Base-by-base conservation (phyloP, 2,888 invertebrate genomes). In the Dryobotodes eremita region DNA sequence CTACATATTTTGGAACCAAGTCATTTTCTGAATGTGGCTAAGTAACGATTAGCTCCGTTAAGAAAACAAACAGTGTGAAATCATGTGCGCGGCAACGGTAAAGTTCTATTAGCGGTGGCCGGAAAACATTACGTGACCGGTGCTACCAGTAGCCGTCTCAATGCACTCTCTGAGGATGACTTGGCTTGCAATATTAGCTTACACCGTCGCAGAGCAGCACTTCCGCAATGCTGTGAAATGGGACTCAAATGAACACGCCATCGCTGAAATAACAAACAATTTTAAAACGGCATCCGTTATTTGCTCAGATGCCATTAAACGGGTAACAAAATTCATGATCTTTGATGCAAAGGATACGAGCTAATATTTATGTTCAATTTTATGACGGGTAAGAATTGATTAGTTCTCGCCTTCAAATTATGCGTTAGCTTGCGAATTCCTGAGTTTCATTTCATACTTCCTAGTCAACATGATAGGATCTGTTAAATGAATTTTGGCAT, bases 71-170 rank as follows among this genome's bases (percentile, higher is more conserved):
- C 74, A 83, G 71, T 84, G 73, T 68, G 74, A 73, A 76, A 79
- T 83, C 77, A 79, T 80, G 62, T 83, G 79, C 48, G 62, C 55
- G 42, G 87, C 89, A 94, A 93, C 93, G 94, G 94, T 93, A 92
- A 89, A 92, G 91, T 91, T 92, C 90, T 92, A 94, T 94, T 92
- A 93, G 89, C 90, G 86, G 90, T 87, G 89, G 89, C 94, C 93
- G 95, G 95, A 95, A 93, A 93, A 86, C 91, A 92, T 93, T 92
- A 93, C 93, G 93, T 94, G 93, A 93, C 93, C 88, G 92, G 90
- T 87, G 90, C 87, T 88, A 78, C 83, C 88, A 88, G 89, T 82
- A 82, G 85, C 84, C 70, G 82, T 90, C 90, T 89, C 89, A 88
- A 87, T 88, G 89, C 91, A 89, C 83, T 88, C 87, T 85, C 87